Evolutionary conservation across 1,140 invertebrate genomes (phyloP), one percentile per base, ranked within the genome.

Genomic region (Dolichoris vasculosae): DNA sequence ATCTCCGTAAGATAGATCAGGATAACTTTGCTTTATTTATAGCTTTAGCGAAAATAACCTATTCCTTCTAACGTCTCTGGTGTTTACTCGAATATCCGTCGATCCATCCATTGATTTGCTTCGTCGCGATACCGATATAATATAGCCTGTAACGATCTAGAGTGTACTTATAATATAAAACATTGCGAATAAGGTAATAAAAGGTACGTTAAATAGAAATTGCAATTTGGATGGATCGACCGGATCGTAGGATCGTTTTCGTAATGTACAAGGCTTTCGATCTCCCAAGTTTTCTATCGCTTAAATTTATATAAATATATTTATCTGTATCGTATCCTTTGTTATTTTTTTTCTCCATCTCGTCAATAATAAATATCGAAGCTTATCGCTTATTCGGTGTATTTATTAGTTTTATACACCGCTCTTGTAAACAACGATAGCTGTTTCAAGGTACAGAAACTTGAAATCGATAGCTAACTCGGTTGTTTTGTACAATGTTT

Each of bases 331-430:
- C n/a, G 1, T 67, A 35, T 35, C 0, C 32, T 69, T 69, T 40
- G 67, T 69, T 69, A 69, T 69, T 69, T 69, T 69, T 69, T 69
- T 69, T 69, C 32, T 69, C 35, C 23, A 69, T 43, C 26, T n/a
- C 8, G 43, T 43, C 38, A 73, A 73, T 73, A 73, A 71, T 43
- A 43, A 73, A 73, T 48, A 77, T 51, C 23, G 55, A 46, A 59
- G 30, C 35, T 3, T 69, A 32, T 35, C 40, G 43, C n/a, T 23
- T 77, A 32, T 51, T 77, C 35, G 3, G 55, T 6, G 32, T 48
- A 51, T 35, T 23, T 77, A 13, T 51, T 76, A 76, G 43, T 35
- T 0, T 17, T 23, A 51, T 77, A 35, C 20, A 7, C 20, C 1
- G 30, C 35, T 77, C 17, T 77, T 77, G n/a, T 51, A 77, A 77